phyloP scores from a whole-genome alignment of 1,140 invertebrate genomes.

The Bombus fervidus region DNA sequence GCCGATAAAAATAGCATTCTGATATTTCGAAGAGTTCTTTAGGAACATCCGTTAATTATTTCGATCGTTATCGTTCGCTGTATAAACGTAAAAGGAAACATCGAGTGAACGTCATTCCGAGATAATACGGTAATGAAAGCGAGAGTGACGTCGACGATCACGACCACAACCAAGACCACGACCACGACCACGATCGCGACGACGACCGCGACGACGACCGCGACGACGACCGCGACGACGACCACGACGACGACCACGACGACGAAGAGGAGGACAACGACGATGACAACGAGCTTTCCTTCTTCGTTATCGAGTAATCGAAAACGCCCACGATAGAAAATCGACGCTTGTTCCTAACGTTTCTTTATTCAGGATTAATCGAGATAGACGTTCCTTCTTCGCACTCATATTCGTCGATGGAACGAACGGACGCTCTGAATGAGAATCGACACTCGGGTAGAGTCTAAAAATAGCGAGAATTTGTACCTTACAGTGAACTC shows the following conservation, averaged over 20 bases:
- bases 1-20: slow-evolving; percentile 78
- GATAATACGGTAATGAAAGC: background rate
- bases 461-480: slow-evolving; percentile 75
- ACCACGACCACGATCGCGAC: too few species aligned
- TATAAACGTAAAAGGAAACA: too few species aligned
- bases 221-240: too few species aligned
- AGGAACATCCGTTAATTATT: slow-evolving; percentile 44
- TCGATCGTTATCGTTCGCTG: background rate
- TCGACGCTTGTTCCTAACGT: background rate
- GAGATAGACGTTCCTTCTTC: slow-evolving; percentile 5
- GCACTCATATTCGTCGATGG: slow-evolving; percentile 18
- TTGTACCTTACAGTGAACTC: slow-evolving; percentile 77
- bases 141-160: background rate
- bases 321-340: slow-evolving; percentile 46
- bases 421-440: slow-evolving; percentile 64
- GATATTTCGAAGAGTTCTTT: slow-evolving; percentile 75
- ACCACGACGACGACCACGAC: too few species aligned
- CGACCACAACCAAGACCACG: too few species aligned
- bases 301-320: slow-evolving; percentile 48
- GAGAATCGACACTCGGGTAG: slow-evolving; percentile 57
- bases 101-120: background rate
- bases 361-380: background rate
- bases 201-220: background rate
- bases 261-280: background rate
- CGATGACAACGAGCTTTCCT: background rate